Evolutionary conservation across 2,888 invertebrate species (phyloP).

Genomic region (Steromphala cineraria): DNA sequence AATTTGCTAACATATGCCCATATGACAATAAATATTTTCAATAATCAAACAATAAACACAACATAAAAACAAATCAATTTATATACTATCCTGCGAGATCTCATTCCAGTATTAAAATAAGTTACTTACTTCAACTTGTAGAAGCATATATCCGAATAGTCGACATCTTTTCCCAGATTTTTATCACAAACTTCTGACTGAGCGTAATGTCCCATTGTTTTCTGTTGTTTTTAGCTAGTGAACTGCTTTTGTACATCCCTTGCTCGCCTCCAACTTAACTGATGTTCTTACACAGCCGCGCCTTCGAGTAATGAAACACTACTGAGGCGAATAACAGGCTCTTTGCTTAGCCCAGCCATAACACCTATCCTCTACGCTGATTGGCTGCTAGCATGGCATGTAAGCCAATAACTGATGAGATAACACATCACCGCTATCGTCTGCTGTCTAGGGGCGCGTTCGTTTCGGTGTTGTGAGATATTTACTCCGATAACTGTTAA

Average conservation of each 20-base stretch:
- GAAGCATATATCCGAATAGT: slow-evolving; percentile 18
- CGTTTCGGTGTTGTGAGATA: neutral
- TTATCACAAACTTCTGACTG: slow-evolving; percentile 2
- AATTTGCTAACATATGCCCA: too few species aligned
- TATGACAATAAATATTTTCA: too few species aligned
- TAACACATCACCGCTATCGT: neutral
- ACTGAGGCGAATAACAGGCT: too few species aligned
- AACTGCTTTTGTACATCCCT: neutral
- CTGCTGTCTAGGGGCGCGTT: neutral
- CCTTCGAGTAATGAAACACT: neutral
- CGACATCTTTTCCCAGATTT: neutral
- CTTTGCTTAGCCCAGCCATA: too few species aligned
- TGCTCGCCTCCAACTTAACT: neutral
- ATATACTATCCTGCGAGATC: too few species aligned
- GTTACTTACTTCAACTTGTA: slow-evolving; percentile 19
- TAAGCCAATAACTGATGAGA: neutral
- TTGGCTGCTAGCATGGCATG: neutral
- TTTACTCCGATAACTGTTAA: too few species aligned
- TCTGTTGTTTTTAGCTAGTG: neutral
- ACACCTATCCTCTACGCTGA: neutral
- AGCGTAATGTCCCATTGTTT: slow-evolving; percentile 10
- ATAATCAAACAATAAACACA: too few species aligned
- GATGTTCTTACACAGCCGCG: neutral
- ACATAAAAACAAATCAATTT: too few species aligned
- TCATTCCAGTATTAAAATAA: too few species aligned